Base-by-base conservation (phyloP, 2,113 vertebrate genomes). In the Struthidea cinerea region DNA sequence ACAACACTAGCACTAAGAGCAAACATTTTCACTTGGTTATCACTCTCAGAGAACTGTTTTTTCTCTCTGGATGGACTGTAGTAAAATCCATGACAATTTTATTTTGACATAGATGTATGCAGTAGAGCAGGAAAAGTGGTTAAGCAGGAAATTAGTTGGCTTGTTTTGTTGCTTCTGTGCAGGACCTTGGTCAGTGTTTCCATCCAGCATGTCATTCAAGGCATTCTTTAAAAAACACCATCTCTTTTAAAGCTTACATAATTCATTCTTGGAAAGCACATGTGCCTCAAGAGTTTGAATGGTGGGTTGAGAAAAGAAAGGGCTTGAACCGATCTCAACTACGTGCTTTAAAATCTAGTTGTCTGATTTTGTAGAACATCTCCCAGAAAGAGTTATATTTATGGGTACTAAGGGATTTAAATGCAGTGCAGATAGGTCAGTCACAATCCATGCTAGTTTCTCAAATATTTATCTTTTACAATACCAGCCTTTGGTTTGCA, bases 1-100 rank as follows among this genome's bases (percentile, higher is more conserved):
- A 18, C 13, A 68, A 60, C 11, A 23, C 33, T 41, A 59, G 2
- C 1, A 3, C 1, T 41, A 78, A 49, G 5, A 5, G 1, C 6
- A 69, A 92, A 69, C 1, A 46, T 56, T 88, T 83, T 69, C 13
- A 47, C 5, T 57, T 47, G 5, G 1, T 55, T 56, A 28, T 68
- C 28, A 32, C 22, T 83, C 19, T 80, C 4, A 60, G 30, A 59
- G 32, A 70, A 33, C 4, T 64, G 7, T 1, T 56, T 84, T 84
- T 87, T 57, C 18, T 81, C 2, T 61, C 27, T 57, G 53, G 6
- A 61, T 32, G 17, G 24, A 57, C 13, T 42, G 15, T 35, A 78
- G 24, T 28, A 61, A 90, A 85, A 55, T 73, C n/a, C n/a, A 52
- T 18, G 11, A 14, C 27, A 79, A 64, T 33, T 78, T 32, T 47